These are phyloP conservation scores for Lasiommata megera DNA, from an alignment of 2,888 invertebrate genomes.

Conservation along the genomic window DNA sequence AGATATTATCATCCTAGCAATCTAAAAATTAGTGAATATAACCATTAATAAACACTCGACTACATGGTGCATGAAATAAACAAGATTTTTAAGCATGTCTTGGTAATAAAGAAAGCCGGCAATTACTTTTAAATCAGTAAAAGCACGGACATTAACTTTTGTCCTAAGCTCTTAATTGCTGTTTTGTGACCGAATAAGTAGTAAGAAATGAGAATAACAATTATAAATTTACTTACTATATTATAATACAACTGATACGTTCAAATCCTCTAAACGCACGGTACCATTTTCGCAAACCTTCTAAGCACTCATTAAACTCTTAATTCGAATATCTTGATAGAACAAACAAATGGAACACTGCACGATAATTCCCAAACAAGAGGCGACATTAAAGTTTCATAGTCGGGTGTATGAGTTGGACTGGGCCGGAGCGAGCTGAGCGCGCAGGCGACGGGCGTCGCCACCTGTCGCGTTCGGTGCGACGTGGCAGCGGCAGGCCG, in stretches of 20 bases:
- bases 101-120: background rate
- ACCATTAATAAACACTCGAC: no score
- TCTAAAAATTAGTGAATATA: no score
- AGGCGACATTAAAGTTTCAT: slow-evolving; percentile 61
- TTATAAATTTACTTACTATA: slow-evolving; percentile 26
- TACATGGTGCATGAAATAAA: no score
- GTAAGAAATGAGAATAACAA: background rate
- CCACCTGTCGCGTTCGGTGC: slow-evolving; percentile 60
- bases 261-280: slow-evolving; percentile 26
- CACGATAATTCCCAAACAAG: slow-evolving; percentile 53
- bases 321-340: slow-evolving; percentile 17
- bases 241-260: slow-evolving; percentile 16
- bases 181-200: background rate
- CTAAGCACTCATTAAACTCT: slow-evolving; percentile 24
- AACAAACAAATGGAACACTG: slow-evolving; percentile 43
- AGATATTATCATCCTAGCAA: no score
- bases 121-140: background rate
- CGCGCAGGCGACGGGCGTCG: slow-evolving; percentile 69
- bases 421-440: slow-evolving; percentile 44
- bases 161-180: background rate
- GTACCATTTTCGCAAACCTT: slow-evolving; percentile 24
- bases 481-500: slow-evolving; percentile 54
- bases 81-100: no score
- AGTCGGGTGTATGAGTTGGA: slow-evolving; percentile 49
- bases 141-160: background rate